These are phyloP conservation scores for Elysia crispata DNA, from an alignment of 2,888 invertebrate genomes.

Conservation along the genomic window DNA sequence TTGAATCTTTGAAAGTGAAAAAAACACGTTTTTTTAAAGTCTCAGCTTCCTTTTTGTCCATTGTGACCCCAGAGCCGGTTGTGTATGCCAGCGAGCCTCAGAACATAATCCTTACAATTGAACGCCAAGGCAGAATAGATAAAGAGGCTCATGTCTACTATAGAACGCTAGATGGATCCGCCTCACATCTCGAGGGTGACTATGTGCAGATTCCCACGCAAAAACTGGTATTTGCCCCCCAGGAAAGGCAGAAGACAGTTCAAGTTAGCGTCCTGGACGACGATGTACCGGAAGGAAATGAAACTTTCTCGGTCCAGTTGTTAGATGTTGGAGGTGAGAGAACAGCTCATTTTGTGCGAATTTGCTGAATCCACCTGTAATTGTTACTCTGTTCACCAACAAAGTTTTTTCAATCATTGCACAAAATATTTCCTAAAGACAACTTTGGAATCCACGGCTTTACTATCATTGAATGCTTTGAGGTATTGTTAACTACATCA, in stretches of 20 bases:
- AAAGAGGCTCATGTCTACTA: slow-evolving; percentile 61
- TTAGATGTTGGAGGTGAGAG: slow-evolving; percentile 71
- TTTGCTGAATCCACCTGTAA: too few species aligned
- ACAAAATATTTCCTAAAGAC: too few species aligned
- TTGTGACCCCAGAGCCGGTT: slow-evolving; percentile 55
- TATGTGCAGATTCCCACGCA: slow-evolving; percentile 58
- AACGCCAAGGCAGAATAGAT: slow-evolving; percentile 63
- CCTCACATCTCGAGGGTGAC: slow-evolving; percentile 61
- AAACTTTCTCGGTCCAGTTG: slow-evolving; percentile 71
- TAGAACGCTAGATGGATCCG: slow-evolving; percentile 70
- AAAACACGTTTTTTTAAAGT: too few species aligned
- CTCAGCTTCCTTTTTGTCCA: too few species aligned
- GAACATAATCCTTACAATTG: slow-evolving; percentile 60
- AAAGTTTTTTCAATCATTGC: too few species aligned
- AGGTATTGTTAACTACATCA: too few species aligned
- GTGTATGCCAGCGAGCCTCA: slow-evolving; percentile 62
- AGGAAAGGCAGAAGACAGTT: slow-evolving; percentile 63
- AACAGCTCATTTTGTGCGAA: too few species aligned
- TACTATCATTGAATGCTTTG: too few species aligned
- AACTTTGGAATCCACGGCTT: too few species aligned
- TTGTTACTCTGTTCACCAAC: too few species aligned
- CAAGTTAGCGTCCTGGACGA: slow-evolving; percentile 68
- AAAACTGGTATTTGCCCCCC: slow-evolving; percentile 64
- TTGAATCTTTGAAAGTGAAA: too few species aligned
- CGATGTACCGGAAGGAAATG: slow-evolving; percentile 69